Conservation (phyloP, 2,113 vertebrate species). For the Melanocharis versteri region DNA sequence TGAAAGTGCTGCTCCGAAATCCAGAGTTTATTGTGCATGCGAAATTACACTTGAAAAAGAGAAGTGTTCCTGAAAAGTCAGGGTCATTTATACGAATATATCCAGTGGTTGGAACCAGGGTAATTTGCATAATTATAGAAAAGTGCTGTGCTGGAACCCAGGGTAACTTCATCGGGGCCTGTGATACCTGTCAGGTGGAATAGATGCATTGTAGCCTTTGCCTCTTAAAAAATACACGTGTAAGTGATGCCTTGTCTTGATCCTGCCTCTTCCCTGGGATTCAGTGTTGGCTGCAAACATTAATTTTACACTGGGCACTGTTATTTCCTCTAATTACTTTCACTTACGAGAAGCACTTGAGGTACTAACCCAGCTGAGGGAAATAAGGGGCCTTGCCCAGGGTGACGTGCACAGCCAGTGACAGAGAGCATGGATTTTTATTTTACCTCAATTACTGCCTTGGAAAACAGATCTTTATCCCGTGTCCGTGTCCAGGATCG, state of each 20-base stretch:
- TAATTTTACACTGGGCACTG: not conserved
- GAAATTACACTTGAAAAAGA: slow-evolving; percentile 31
- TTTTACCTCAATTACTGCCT: not conserved
- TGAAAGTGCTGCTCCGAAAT: slow-evolving; percentile 30
- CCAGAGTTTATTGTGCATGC: slow-evolving; percentile 29
- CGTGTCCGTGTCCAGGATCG: rapidly evolving
- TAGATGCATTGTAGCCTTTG: not conserved
- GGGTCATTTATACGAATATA: slow-evolving; percentile 8
- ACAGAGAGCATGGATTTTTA: not conserved
- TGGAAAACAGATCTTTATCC: not conserved
- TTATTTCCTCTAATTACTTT: not conserved
- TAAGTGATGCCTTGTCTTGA: not conserved
- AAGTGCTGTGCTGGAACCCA: not conserved
- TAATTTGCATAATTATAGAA: slow-evolving; percentile 27
- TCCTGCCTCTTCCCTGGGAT: not conserved
- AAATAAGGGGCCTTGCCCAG: not conserved
- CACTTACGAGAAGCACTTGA: not conserved
- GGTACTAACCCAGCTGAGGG: not conserved
- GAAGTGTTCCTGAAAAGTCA: slow-evolving; percentile 13
- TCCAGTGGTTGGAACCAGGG: not conserved
- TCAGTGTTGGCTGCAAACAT: not conserved
- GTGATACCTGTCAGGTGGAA: not conserved
- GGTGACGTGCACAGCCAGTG: not conserved
- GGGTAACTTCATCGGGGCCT: not conserved
- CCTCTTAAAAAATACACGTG: not conserved